Base-by-base conservation (phyloP, 2,888 invertebrate genomes). In the Heteropelma amictum region DNA sequence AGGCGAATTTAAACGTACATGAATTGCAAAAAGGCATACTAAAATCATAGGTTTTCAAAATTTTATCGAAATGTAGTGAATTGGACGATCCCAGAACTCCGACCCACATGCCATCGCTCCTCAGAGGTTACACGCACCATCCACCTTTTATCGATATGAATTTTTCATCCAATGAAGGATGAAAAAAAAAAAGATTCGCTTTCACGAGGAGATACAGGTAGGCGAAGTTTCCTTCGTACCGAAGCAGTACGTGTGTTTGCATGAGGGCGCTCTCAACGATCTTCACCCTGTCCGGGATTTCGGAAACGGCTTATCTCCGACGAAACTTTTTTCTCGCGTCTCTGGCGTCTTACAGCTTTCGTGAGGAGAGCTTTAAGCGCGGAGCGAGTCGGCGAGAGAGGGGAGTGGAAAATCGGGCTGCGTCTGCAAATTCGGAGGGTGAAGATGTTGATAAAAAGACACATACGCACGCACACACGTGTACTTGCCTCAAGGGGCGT, bases 281-380 rank as follows among this genome's bases (percentile, higher is more conserved):
- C 33, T 38, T 21, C 68, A 7, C 63, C 23, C 58, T 38, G 53
- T 53, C 45, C 33, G 45, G 69, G 64, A 69, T 74, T 74, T 64
- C 23, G 45, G 60, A 64, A 26, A 49, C 47, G 67, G 69, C 74
- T 74, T 69, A 74, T 74, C 74, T 64, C 58, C 60, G 69, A 64
- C 64, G 64, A 58, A 64, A 69, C 64, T 69, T 69, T 21, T 68
- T 51, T 42, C 54, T 40, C 23, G 64, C 35, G n/a, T 38, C 12
- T 38, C 33, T 68, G 61, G 68, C 42, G 49, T 47, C 54, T 51
- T 53, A 51, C 63, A 69, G 63, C 69, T 69, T 58, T 45, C 69
- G 23, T 21, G 30, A 45, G 58, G 51, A 58, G 30, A 28, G 58
- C 35, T 60, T 53, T 8, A 33, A 65, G 64, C 47, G 51, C 45